These are phyloP conservation scores for Pterobdella sp. DNA, from an alignment of 2,888 invertebrate species.

Conservation along the genomic window DNA sequence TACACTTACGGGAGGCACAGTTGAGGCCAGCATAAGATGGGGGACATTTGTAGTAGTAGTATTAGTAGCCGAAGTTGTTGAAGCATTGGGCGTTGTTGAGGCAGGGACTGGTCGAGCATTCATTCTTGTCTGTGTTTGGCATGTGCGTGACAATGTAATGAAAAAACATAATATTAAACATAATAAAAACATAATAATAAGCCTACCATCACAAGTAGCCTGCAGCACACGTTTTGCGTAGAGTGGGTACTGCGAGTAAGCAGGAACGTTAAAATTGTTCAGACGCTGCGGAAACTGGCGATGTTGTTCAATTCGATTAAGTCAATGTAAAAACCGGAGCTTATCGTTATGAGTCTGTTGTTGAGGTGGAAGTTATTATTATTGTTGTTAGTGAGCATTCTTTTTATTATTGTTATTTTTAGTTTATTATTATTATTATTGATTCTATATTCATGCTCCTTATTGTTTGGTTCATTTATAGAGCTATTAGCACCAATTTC, in stretches of 20 bases:
- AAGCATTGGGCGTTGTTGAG: conserved; percentile 42
- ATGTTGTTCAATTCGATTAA: conserved; percentile 42
- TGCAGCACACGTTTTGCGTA: conserved; percentile 13
- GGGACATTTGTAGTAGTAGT: conserved; percentile 41
- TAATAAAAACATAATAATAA: no score
- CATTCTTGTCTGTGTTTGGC: conserved; percentile 44
- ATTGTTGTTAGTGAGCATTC: not conserved
- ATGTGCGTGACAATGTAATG: no score
- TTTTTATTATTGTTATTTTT: not conserved
- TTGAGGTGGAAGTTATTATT: not conserved
- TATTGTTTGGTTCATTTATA: no score
- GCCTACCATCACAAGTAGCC: conserved; percentile 30
- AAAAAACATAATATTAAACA: no score
- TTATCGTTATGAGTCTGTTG: conserved; percentile 21
- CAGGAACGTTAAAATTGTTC: conserved; percentile 43
- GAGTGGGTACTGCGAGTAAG: conserved; percentile 33
- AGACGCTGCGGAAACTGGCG: conserved; percentile 43
- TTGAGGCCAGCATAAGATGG: conserved; percentile 42
- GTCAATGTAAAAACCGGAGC: conserved; percentile 36
- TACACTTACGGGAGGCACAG: no score
- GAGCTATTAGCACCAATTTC: no score
- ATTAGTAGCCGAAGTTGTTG: conserved; percentile 40
- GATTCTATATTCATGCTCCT: no score
- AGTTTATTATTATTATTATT: not conserved
- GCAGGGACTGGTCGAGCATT: conserved; percentile 43